phyloP scores from a whole-genome alignment of 1,140 invertebrate genomes.

The Nebria ingens region DNA sequence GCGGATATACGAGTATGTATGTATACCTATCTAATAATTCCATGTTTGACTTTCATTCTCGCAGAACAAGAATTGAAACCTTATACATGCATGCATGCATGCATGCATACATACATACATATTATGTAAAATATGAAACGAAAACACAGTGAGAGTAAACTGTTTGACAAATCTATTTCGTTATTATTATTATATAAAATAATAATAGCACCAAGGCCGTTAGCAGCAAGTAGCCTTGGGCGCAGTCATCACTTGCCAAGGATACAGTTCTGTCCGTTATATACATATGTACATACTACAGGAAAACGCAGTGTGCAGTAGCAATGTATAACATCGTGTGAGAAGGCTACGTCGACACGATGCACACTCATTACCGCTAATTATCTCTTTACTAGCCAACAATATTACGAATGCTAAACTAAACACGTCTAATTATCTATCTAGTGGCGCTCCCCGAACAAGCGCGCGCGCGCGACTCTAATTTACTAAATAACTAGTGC shows the following conservation, averaged over 20 bases:
- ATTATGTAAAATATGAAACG: too few species aligned
- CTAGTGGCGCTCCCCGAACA: conserved; percentile 17
- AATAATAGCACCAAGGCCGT: not conserved
- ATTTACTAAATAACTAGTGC: conserved; percentile 21
- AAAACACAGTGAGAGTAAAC: too few species aligned
- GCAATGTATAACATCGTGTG: not conserved
- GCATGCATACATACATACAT: too few species aligned
- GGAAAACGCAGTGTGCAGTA: not conserved
- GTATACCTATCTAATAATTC: too few species aligned
- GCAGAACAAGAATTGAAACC: too few species aligned
- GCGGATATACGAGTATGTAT: too few species aligned
- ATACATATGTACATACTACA: not conserved
- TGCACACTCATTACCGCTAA: conserved; percentile 20
- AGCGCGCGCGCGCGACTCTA: conserved; percentile 19
- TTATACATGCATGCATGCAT: too few species aligned
- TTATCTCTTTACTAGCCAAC: conserved; percentile 20
- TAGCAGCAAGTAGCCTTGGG: not conserved
- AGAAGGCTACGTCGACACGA: not conserved
- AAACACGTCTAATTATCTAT: conserved; percentile 21
- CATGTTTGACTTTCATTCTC: too few species aligned
- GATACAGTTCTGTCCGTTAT: not conserved
- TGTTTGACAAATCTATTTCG: too few species aligned
- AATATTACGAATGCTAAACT: conserved; percentile 19
- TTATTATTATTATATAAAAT: too few species aligned
- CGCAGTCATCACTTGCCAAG: not conserved